These are phyloP conservation scores for Ericerus pela DNA, from an alignment of 1,140 invertebrate genomes.

Conservation along the genomic window DNA sequence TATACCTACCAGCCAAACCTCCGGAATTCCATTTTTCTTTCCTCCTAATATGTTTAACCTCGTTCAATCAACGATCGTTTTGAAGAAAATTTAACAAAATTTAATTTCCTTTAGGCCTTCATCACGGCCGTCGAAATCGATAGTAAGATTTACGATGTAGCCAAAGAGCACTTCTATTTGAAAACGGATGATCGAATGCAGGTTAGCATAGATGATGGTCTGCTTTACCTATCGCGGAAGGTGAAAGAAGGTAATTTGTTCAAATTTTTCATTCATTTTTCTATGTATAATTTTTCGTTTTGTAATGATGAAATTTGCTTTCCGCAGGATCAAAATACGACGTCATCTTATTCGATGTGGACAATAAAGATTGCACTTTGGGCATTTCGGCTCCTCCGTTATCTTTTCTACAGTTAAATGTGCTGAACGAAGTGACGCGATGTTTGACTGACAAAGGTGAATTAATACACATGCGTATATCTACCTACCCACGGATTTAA, in stretches of 20 bases:
- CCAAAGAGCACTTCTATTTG: constrained; percentile 68
- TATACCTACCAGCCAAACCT: no score
- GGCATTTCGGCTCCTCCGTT: constrained; percentile 79
- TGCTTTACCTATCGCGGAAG: constrained; percentile 50
- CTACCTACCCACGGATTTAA: no score
- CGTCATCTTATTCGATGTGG: constrained; percentile 74
- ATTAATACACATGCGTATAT: no score
- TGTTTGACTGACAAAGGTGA: constrained; percentile 41
- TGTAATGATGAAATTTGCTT: no score
- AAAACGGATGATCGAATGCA: constrained; percentile 49
- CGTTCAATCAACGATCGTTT: no score
- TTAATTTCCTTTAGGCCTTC: no score
- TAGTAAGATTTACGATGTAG: constrained; percentile 60
- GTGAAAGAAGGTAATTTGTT: constrained; percentile 39
- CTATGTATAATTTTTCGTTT: no score
- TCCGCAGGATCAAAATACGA: no score
- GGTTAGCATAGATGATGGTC: constrained; percentile 66
- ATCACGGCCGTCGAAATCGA: constrained; percentile 77
- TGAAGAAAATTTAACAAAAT: no score
- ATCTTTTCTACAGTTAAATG: constrained; percentile 51
- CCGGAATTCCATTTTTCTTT: no score
- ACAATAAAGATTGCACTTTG: constrained; percentile 63
- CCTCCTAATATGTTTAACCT: no score
- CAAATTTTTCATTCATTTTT: no score
- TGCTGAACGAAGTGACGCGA: constrained; percentile 45